Evolutionary conservation across 2,797 vertebrate species (phyloP).

Genomic region (Fistularia commersonii): DNA sequence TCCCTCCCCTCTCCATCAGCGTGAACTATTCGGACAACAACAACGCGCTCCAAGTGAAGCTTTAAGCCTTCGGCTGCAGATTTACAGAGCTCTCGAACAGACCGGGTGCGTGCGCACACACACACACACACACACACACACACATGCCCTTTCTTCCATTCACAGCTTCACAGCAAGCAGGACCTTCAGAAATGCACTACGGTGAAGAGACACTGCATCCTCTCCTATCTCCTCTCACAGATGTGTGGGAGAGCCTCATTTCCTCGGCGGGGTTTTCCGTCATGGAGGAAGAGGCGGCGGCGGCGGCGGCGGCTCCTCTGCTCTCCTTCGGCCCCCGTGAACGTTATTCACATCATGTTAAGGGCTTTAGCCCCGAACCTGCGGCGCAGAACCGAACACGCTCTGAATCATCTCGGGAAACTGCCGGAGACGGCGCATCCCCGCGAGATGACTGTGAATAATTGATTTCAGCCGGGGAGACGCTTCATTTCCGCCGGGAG

Average conservation of each 20-base stretch:
- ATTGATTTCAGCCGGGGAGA: conserved; percentile 65
- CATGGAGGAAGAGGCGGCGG: conserved; percentile 17
- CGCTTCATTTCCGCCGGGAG: conserved; percentile 52
- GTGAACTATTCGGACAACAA: no score
- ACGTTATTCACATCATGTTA: conserved; percentile 37
- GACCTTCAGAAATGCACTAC: conserved; percentile 1
- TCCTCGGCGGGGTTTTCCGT: conserved; percentile 33
- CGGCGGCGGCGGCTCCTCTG: conserved; percentile 18
- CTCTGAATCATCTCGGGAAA: conserved; percentile 38
- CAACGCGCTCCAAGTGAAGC: no score
- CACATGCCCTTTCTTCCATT: conserved; percentile 11
- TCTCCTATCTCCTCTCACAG: conserved; percentile 55
- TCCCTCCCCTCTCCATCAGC: no score
- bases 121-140: conserved; percentile 1
- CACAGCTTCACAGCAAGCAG: conserved; percentile 23
- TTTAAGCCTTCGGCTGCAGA: no score
- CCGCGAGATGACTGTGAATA: conserved; percentile 63
- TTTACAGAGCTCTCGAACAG: no score
- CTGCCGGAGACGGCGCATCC: conserved; percentile 45
- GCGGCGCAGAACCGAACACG: conserved; percentile 7
- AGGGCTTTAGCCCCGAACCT: conserved; percentile 41
- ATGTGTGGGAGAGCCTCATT: conserved; percentile 29
- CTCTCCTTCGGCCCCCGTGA: no score
- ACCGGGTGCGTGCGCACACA: no score
- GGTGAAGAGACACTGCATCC: conserved; percentile 21